Percentiles rank a stretch among this genome's conserved stretches.
Evolutionary conservation across 2,888 invertebrate genomes (phyloP).

Genomic region (Gnatocerus cornutus): DNA sequence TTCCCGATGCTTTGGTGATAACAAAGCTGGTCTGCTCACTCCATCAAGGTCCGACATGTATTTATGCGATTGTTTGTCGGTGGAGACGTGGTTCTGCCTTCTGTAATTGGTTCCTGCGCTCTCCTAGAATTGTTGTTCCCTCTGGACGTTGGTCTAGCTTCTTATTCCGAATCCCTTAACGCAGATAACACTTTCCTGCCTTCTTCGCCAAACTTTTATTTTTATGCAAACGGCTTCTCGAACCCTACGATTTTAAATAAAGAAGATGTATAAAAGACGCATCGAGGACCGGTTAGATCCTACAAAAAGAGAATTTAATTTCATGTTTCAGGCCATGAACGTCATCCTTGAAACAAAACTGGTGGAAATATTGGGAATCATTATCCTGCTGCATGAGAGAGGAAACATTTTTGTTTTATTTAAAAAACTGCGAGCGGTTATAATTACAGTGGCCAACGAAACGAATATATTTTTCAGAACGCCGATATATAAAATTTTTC

Average conservation of each 20-base stretch:
- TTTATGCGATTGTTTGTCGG: conserved; percentile 66
- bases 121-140: conserved; percentile 64
- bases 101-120: conserved; percentile 65
- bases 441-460: too few species aligned
- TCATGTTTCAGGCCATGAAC: not conserved
- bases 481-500: too few species aligned
- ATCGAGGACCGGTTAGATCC: not conserved
- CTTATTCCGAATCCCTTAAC: conserved; percentile 59
- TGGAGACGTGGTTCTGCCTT: conserved; percentile 58
- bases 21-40: conserved; percentile 55
- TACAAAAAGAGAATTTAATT: conserved; percentile 1
- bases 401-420: too few species aligned
- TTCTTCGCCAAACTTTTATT: conserved; percentile 12
- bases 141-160: conserved; percentile 57
- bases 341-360: not conserved
- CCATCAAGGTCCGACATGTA: conserved; percentile 61
- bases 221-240: conserved; percentile 39
- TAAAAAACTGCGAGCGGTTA: too few species aligned
- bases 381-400: too few species aligned
- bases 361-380: too few species aligned
- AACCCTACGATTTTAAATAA: conserved; percentile 8
- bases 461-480: too few species aligned
- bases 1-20: conserved; percentile 57
- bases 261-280: conserved; percentile 1
- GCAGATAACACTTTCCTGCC: conserved; percentile 59